Evolutionary conservation across 2,113 vertebrate genomes (phyloP).

Genomic region (Gracilinanus agilis): DNA sequence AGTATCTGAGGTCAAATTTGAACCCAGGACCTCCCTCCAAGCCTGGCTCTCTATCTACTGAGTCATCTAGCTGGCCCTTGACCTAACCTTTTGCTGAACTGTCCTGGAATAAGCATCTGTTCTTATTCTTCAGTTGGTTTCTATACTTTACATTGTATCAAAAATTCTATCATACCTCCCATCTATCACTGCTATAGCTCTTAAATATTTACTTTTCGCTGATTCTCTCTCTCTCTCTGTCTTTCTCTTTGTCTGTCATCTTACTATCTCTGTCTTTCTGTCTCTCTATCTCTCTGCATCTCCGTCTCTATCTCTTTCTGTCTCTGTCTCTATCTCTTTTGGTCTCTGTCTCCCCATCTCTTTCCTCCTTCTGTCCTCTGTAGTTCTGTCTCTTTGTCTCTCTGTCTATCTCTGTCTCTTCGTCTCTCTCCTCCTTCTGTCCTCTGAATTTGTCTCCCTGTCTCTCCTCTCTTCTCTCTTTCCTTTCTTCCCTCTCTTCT

Average conservation of each 20-base stretch:
- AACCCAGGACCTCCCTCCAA: too few species aligned
- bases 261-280: conserved; percentile 63
- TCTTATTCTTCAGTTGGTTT: background rate
- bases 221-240: background rate
- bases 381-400: too few species aligned
- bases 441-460: rapidly evolving
- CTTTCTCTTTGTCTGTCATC: background rate
- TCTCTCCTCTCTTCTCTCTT: background rate
- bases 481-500: background rate
- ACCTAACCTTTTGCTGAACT: background rate
- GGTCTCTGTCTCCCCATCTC: conserved; percentile 47
- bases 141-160: background rate
- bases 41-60: too few species aligned
- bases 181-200: background rate
- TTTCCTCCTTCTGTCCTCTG: rapidly evolving
- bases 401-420: conserved; percentile 7
- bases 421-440: conserved; percentile 46
- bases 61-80: too few species aligned
- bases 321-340: background rate
- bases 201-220: too few species aligned
- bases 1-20: too few species aligned
- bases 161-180: background rate
- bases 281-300: too few species aligned
- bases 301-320: too few species aligned
- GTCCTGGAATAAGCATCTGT: background rate